Percentiles rank a stretch among this genome's conserved stretches.
Conservation (phyloP, 2,888 invertebrate genomes). For the Drosophila suboccidentalis region DNA sequence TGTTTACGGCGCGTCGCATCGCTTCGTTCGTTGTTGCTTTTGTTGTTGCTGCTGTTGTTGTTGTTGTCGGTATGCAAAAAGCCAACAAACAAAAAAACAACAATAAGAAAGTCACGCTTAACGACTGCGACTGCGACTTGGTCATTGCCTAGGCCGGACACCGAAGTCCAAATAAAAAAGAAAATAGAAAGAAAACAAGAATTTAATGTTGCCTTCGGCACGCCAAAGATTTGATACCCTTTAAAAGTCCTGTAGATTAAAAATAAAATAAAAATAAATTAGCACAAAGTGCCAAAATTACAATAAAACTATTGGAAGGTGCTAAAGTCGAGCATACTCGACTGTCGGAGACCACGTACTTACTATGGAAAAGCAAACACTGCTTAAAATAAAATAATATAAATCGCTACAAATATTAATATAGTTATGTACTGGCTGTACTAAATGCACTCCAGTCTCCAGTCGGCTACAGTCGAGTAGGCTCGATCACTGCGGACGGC, state of each 20-base stretch:
- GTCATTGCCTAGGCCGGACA: constrained; percentile 56
- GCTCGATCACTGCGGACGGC: no score
- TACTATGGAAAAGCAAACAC: no score
- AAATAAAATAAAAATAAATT: no score
- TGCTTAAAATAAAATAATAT: no score
- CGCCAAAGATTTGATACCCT: neutral
- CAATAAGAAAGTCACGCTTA: constrained; percentile 80
- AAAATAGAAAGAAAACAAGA: constrained; percentile 5
- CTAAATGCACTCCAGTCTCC: no score
- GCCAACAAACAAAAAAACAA: constrained; percentile 65
- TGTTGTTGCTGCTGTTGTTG: constrained; percentile 32
- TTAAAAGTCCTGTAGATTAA: neutral
- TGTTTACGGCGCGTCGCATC: constrained; percentile 54
- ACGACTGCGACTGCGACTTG: constrained; percentile 70
- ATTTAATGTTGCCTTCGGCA: neutral
- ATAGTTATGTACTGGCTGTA: no score
- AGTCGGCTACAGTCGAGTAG: no score
- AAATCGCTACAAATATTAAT: no score
- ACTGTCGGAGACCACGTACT: no score
- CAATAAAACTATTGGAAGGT: no score
- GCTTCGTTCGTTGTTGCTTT: constrained; percentile 19
- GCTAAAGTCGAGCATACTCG: no score
- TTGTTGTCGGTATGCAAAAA: constrained; percentile 72
- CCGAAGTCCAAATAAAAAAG: constrained; percentile 8
- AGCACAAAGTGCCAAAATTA: no score